Percentiles rank a stretch among this genome's conserved stretches.
Evolutionary conservation across 2,797 vertebrate genomes (phyloP).

Genomic region (Etheostoma nigrum): DNA sequence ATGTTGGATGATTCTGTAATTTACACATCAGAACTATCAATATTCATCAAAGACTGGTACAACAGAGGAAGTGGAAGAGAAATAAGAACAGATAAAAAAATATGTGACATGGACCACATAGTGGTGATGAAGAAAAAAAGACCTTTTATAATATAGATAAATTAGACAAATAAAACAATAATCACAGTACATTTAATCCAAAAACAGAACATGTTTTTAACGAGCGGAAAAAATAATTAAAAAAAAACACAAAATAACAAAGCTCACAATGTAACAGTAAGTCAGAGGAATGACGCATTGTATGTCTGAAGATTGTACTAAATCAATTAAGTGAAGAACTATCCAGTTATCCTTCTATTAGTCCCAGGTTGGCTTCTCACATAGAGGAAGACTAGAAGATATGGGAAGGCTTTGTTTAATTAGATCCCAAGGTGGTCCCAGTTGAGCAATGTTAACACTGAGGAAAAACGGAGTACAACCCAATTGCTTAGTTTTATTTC

Average conservation of each 20-base stretch:
- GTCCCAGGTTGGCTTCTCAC: not conserved
- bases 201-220: not conserved
- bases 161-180: not conserved
- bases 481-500: not conserved
- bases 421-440: not conserved
- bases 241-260: not conserved
- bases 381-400: not conserved
- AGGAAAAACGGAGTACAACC: not conserved
- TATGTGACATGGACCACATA: no score
- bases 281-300: not conserved
- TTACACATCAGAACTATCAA: not conserved
- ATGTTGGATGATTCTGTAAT: not conserved
- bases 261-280: not conserved
- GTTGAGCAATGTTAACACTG: not conserved
- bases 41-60: not conserved
- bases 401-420: not conserved
- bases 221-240: not conserved
- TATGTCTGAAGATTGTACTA: not conserved
- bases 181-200: constrained; percentile 7
- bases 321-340: not conserved
- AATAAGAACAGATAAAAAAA: not conserved
- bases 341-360: not conserved
- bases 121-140: not conserved
- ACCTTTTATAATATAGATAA: not conserved
- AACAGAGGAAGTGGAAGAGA: not conserved